Percentiles rank a stretch among this genome's conserved stretches.
phyloP scores from a whole-genome alignment of 2,888 invertebrate species.

The Eupelmus urozonus region DNA sequence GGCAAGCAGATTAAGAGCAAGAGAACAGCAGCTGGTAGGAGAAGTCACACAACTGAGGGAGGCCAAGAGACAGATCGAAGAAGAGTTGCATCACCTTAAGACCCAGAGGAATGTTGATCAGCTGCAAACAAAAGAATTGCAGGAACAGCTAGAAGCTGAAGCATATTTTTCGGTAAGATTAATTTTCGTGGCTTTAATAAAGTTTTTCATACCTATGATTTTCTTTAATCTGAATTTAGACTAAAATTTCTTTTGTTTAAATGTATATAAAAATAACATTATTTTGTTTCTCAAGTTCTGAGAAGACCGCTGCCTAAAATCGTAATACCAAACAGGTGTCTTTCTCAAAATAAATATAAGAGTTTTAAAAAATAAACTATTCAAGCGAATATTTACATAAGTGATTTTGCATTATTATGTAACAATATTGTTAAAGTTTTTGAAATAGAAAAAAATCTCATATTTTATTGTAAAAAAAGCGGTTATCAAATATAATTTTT shows the following conservation, averaged over 20 bases:
- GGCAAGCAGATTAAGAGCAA: conserved; percentile 84
- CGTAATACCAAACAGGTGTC: conserved; percentile 28
- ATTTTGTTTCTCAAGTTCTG: conserved; percentile 21
- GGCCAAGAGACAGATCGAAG: conserved; percentile 85
- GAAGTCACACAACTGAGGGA: conserved; percentile 85
- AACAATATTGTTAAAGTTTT: too few relatives aligned
- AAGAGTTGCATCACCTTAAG: conserved; percentile 87
- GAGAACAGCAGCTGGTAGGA: conserved; percentile 85
- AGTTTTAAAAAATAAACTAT: conserved; percentile 36
- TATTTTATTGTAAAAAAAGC: not conserved
- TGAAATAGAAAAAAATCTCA: too few relatives aligned
- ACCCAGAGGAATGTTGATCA: conserved; percentile 84
- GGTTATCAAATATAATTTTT: not conserved
- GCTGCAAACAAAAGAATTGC: conserved; percentile 91
- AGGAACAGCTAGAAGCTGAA: conserved; percentile 96
- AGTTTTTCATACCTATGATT: not conserved
- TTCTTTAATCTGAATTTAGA: not conserved
- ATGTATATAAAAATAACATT: conserved; percentile 6
- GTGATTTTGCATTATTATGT: not conserved
- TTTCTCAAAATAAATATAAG: conserved; percentile 37
- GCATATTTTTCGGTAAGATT: conserved; percentile 91
- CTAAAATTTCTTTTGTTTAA: not conserved
- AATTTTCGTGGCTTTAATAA: too few relatives aligned
- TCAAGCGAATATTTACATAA: conserved; percentile 6
- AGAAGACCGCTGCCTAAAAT: conserved; percentile 17